Evolutionary conservation across 2,797 vertebrate species (phyloP).

Genomic region (Acipenser transmontanus): DNA sequence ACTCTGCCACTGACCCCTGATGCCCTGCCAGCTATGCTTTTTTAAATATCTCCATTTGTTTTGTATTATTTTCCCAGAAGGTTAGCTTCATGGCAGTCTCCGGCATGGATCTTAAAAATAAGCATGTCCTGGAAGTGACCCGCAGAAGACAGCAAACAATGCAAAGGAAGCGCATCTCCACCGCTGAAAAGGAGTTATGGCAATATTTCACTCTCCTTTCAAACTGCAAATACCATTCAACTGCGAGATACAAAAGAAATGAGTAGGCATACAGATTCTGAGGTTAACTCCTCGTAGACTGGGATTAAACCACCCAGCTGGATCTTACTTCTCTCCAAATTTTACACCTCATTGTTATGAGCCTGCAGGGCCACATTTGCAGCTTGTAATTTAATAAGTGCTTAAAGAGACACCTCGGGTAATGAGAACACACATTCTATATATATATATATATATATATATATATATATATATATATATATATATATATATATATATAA

Average conservation of each 20-base stretch:
- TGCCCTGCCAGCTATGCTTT: background rate
- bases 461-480: no score
- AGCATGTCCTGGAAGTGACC: background rate
- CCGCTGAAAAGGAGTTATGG: background rate
- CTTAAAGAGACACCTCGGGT: no score
- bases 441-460: no score
- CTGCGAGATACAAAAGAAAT: background rate
- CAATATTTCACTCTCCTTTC: background rate
- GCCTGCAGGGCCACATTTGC: background rate
- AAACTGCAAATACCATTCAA: background rate
- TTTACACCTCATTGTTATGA: background rate
- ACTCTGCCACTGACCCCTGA: background rate
- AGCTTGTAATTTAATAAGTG: background rate
- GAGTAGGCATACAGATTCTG: background rate
- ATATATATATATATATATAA: no score
- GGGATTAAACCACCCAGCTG: background rate
- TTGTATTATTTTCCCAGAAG: conserved; percentile 1
- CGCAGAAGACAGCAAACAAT: background rate
- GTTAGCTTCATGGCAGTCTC: background rate
- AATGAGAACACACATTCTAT: no score
- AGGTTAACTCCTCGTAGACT: background rate
- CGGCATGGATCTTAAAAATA: background rate
- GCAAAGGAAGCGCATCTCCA: background rate
- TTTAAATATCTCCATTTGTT: background rate
- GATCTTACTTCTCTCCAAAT: no score